phyloP scores from a whole-genome alignment of 1,140 invertebrate species.

The Orussus abietinus region DNA sequence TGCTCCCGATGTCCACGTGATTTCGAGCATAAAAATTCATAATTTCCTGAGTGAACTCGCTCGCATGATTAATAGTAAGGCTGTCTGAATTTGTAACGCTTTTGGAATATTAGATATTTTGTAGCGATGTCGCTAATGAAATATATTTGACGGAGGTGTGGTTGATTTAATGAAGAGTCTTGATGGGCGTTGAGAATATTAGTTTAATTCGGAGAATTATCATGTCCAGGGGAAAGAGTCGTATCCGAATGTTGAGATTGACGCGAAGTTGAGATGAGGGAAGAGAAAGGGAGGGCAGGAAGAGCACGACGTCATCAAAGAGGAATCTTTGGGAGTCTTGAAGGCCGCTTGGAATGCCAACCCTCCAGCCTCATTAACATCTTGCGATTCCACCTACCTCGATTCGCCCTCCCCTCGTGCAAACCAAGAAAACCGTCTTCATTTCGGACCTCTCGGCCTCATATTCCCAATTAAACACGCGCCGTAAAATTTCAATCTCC shows the following conservation, averaged over 20 bases:
- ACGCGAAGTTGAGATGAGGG: conserved; percentile 29
- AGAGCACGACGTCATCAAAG: conserved; percentile 45
- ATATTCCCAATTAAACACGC: conserved; percentile 28
- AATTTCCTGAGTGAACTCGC: too few species aligned
- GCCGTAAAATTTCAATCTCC: too few species aligned
- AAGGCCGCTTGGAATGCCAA: conserved; percentile 51
- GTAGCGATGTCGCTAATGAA: too few species aligned
- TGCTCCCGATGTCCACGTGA: too few species aligned
- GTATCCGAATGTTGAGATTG: conserved; percentile 37
- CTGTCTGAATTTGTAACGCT: too few species aligned
- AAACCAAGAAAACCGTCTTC: conserved; percentile 42
- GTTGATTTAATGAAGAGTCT: too few species aligned
- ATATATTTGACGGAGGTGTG: too few species aligned
- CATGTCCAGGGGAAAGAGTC: conserved; percentile 8
- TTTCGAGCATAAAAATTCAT: too few species aligned
- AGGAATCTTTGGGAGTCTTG: conserved; percentile 53
- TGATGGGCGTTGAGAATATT: too few species aligned
- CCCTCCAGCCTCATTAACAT: conserved; percentile 55
- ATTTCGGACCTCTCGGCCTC: conserved; percentile 27
- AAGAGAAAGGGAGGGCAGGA: conserved; percentile 21
- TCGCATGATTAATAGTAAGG: too few species aligned
- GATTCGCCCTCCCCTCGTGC: conserved; percentile 27
- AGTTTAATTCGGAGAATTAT: too few species aligned
- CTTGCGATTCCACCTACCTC: conserved; percentile 46
- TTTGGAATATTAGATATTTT: too few species aligned